Evolutionary conservation across 2,888 invertebrate genomes (phyloP), one percentile per base, ranked within the genome.

Genomic region (Synergus laeviventris): DNA sequence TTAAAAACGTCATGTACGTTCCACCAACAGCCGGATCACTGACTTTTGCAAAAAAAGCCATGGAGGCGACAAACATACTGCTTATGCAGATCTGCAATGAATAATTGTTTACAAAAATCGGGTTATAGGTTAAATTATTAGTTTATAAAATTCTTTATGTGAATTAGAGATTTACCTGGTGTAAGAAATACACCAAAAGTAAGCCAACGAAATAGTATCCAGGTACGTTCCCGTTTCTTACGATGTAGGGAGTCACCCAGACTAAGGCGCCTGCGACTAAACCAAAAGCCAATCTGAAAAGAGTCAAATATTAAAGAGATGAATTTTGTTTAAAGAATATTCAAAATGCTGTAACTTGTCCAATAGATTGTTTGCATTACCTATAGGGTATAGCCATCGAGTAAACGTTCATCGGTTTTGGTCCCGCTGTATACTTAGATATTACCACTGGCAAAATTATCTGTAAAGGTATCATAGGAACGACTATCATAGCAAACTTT

Each of bases 1-100:
- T 99, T 18, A 99, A 92, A 74, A 99, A 93, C 0, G 99, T 99
- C 99, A 99, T 99, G 90, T 99, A 99, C 0, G 99, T 99, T 7
- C 99, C 99, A 1, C 99, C 99, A 0, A 99, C 97, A 0, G 95
- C 93, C 0, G 99, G 98, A 91, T 99, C 99, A 79, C 98, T 98
- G 73, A 99, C 95, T 91, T 97, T 96, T 0, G 99, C 99, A 91
- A 97, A 98, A 92, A 99, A 99, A 12, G 98, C 97, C 98, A 99
- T 99, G 78, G 96, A 94, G 0, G 99, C 95, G 7, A 99, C 99
- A 91, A 98, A 99, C 98, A 99, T 99, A 87, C 97, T 95, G 91
- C 98, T 98, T 0, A 97, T 93, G 84, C 97, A 95, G 39, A 99
- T 94, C 96, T 99, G 91, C 73, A 93, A 92, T 1, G 56, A 49